Evolutionary conservation across 2,797 vertebrate genomes (phyloP).

Genomic region (Poeciliopsis infans): DNA sequence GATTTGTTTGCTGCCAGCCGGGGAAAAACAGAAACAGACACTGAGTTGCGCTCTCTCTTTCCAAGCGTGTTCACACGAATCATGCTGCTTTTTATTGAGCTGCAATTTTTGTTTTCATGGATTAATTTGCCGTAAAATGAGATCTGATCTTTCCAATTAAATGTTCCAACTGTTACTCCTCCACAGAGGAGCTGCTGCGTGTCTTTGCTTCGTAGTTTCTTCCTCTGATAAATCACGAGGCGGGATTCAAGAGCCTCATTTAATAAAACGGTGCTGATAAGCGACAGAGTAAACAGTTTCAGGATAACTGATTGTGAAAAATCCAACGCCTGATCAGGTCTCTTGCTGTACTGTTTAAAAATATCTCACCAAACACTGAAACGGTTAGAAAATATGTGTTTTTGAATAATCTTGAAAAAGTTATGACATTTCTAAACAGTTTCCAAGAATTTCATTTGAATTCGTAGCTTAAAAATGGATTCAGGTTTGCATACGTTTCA

Average conservation of each 20-base stretch:
- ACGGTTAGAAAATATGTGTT: not conserved
- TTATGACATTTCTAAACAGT: not conserved
- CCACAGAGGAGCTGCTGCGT: slow-evolving; percentile 22
- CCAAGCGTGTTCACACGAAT: slow-evolving; percentile 9
- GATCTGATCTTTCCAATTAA: slow-evolving; percentile 52
- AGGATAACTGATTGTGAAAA: not conserved
- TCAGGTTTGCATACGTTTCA: not conserved
- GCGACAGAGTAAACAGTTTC: not conserved
- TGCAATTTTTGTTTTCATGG: slow-evolving; percentile 14
- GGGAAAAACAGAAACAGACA: slow-evolving; percentile 19
- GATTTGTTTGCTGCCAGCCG: slow-evolving; percentile 15
- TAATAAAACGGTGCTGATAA: not conserved
- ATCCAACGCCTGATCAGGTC: not conserved
- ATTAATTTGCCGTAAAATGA: slow-evolving; percentile 62
- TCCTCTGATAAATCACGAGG: slow-evolving; percentile 37
- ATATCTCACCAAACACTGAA: not conserved
- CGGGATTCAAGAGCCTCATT: not conserved
- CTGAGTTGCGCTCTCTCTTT: not conserved
- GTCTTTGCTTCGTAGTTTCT: slow-evolving; percentile 42
- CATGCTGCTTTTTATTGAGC: slow-evolving; percentile 9
- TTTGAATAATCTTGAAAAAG: not conserved
- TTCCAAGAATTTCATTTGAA: not conserved
- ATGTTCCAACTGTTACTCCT: slow-evolving; percentile 45
- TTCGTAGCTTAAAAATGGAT: not conserved
- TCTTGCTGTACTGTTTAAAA: not conserved